These are phyloP conservation scores for Metridium senile DNA, from an alignment of 92 coral and sea anemone genomes.

Conservation along the genomic window DNA sequence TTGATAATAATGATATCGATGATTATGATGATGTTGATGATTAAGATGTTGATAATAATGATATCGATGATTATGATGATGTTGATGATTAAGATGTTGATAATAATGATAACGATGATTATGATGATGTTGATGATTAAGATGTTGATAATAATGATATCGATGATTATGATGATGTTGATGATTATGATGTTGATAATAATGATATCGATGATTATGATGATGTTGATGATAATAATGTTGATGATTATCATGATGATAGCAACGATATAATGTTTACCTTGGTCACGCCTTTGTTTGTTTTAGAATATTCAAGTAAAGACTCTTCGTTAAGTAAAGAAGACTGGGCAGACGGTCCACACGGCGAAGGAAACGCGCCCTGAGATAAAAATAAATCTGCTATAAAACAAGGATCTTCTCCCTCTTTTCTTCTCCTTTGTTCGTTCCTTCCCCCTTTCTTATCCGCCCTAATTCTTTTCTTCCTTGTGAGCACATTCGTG, in stretches of 20 bases:
- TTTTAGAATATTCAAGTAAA: slow-evolving; percentile 55
- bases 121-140: not conserved
- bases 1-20: not conserved
- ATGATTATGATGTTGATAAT: not conserved
- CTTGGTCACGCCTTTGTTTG: slow-evolving; percentile 54
- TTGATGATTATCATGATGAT: not conserved
- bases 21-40: not conserved
- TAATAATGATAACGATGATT: not conserved
- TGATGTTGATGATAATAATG: not conserved
- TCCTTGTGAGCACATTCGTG: too few relatives aligned
- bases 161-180: not conserved
- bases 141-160: too few relatives aligned
- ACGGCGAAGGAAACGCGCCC: slow-evolving; percentile 96
- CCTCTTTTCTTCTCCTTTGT: not conserved
- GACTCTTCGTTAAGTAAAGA: slow-evolving; percentile 88
- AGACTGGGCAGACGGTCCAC: slow-evolving; percentile 92
- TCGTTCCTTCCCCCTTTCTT: not conserved
- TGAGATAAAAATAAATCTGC: too few relatives aligned
- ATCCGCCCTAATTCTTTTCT: too few relatives aligned
- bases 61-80: not conserved
- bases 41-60: not conserved
- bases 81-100: not conserved
- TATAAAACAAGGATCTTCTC: not conserved
- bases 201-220: not conserved
- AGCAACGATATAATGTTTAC: too few relatives aligned